Conservation (phyloP, 2,888 invertebrate genomes). For the Capitulum mitella region DNA sequence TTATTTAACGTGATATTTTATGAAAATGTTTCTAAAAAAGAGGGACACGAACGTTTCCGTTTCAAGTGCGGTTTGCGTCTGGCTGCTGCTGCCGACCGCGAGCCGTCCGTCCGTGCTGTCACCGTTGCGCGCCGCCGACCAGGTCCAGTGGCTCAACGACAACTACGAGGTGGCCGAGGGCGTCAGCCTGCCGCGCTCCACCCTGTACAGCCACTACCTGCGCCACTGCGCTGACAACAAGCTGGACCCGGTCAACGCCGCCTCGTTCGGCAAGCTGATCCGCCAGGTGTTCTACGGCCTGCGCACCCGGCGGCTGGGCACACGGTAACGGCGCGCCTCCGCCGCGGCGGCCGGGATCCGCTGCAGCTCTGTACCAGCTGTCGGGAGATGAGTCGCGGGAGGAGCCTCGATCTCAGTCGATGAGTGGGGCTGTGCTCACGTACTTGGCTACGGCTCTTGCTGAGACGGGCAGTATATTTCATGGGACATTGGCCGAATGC, state of each 20-base stretch:
- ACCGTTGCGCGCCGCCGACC: constrained; percentile 12
- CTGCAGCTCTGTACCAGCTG: no score
- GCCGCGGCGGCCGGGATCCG: no score
- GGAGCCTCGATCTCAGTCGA: no score
- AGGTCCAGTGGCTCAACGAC: constrained; percentile 91
- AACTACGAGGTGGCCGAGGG: constrained; percentile 98
- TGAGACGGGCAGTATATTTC: no score
- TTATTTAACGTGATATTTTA: no score
- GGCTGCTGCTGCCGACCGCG: background rate
- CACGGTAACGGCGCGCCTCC: constrained; percentile 53
- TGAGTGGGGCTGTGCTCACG: no score
- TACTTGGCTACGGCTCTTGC: no score
- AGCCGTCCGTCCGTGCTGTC: background rate
- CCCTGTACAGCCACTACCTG: constrained; percentile 93
- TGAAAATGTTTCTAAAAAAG: no score
- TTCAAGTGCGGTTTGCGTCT: no score
- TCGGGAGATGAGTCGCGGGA: no score
- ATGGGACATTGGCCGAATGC: no score
- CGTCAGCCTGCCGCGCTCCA: constrained; percentile 85
- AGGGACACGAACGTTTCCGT: no score
- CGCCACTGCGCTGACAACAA: constrained; percentile 87
- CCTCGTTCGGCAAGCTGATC: constrained; percentile 97
- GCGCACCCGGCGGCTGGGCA: constrained; percentile 87
- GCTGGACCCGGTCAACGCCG: constrained; percentile 97
- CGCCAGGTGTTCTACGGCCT: constrained; percentile 95